A percentile compares a stretch with the other conserved stretches of the same genome.
Evolutionary conservation across 2,113 vertebrate genomes (phyloP).

Genomic region (Cynoglossus semilaevis): DNA sequence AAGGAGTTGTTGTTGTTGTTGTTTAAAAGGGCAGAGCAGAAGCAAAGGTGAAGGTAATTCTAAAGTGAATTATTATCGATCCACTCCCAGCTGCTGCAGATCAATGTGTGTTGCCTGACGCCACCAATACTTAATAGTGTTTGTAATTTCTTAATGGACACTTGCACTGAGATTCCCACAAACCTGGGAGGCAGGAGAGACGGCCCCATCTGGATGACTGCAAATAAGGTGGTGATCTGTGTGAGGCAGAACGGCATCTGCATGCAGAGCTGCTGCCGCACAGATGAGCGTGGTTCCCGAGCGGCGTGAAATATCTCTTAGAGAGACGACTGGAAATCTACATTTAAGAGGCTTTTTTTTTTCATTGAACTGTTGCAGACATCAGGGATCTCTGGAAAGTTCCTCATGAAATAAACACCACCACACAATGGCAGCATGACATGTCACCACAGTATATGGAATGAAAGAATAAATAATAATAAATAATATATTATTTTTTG

Average conservation of each 20-base stretch:
- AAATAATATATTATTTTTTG: not conserved
- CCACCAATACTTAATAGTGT: too few species aligned
- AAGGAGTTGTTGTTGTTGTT: too few species aligned
- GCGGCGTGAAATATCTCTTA: too few species aligned
- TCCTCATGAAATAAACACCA: not conserved
- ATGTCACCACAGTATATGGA: not conserved
- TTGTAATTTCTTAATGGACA: too few species aligned
- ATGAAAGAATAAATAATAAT: not conserved
- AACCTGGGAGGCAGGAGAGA: slow-evolving; percentile 11
- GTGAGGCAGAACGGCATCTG: slow-evolving; percentile 10
- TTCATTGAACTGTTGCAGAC: not conserved
- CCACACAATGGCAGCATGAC: not conserved
- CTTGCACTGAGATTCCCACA: slow-evolving; percentile 1
- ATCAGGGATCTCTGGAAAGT: too few species aligned
- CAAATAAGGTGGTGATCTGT: slow-evolving; percentile 29
- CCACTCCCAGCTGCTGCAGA: too few species aligned
- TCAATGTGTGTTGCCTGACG: too few species aligned
- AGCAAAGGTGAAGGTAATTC: too few species aligned
- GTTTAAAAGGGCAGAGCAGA: too few species aligned
- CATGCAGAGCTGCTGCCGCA: slow-evolving; percentile 30
- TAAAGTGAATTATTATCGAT: too few species aligned
- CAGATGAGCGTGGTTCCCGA: not conserved
- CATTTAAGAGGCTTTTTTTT: not conserved
- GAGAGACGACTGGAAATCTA: not conserved
- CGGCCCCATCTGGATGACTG: slow-evolving; percentile 40